A percentile compares a stretch with the other conserved stretches of the same genome.
Evolutionary conservation across 2,888 invertebrate genomes (phyloP).

Genomic region (Aspidiotus destructor): DNA sequence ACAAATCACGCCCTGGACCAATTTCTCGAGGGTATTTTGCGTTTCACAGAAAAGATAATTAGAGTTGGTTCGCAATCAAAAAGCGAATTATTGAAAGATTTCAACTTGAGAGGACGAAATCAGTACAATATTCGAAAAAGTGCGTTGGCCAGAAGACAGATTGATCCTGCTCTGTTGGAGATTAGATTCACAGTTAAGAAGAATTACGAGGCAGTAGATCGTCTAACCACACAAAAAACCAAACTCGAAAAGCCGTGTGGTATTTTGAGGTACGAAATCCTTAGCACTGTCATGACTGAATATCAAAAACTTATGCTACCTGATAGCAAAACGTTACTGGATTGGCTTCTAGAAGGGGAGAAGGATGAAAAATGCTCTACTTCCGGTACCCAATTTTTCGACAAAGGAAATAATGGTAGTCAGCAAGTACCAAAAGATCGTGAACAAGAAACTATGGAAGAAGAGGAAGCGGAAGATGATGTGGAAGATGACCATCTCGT

Average conservation of each 20-base stretch:
- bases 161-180: neutral
- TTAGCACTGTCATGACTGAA: neutral
- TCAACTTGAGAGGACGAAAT: slow-evolving; percentile 8
- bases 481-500: slow-evolving; percentile 7
- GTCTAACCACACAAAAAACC: neutral
- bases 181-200: neutral
- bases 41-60: slow-evolving; percentile 51
- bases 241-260: neutral
- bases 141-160: too few relatives aligned
- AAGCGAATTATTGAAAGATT: slow-evolving; percentile 44
- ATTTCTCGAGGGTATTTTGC: slow-evolving; percentile 61
- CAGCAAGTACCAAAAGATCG: neutral
- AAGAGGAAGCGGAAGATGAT: neutral
- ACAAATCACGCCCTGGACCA: slow-evolving; percentile 83
- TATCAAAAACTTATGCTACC: neutral
- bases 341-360: neutral
- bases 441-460: neutral
- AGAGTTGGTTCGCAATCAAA: slow-evolving; percentile 62
- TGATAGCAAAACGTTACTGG: neutral
- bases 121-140: neutral
- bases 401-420: neutral
- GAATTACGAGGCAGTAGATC: neutral
- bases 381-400: too few relatives aligned
- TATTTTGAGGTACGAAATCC: neutral
- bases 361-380: neutral